A percentile compares a stretch with the other conserved stretches of the same genome.
Evolutionary conservation across 2,113 vertebrate genomes (phyloP).

Genomic region (Psittacara wagleri): DNA sequence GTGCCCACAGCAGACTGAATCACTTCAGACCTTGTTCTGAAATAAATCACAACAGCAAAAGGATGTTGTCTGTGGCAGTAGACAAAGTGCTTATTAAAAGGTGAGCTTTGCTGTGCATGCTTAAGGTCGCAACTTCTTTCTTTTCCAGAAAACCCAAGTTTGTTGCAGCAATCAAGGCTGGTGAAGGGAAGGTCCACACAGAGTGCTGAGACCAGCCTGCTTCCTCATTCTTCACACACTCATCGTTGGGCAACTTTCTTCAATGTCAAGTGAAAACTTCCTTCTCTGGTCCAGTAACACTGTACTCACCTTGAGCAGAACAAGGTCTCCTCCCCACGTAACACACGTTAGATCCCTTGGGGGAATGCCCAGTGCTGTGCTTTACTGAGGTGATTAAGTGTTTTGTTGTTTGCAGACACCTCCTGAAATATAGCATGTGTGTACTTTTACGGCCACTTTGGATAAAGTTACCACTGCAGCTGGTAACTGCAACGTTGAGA

Average conservation of each 20-base stretch:
- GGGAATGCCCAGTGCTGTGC: accelerated
- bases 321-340: not conserved
- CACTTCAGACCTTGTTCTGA: not conserved
- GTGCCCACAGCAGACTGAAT: not conserved
- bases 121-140: not conserved
- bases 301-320: not conserved
- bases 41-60: not conserved
- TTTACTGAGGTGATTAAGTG: not conserved
- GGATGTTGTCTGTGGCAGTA: not conserved
- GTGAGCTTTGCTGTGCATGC: not conserved
- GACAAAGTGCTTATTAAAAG: not conserved
- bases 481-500: not conserved
- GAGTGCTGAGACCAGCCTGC: not conserved
- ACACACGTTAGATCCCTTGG: accelerated
- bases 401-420: not conserved
- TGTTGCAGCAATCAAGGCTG: not conserved
- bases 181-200: not conserved
- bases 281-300: not conserved
- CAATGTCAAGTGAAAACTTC: not conserved
- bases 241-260: not conserved
- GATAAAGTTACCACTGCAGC: not conserved
- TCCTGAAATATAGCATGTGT: not conserved
- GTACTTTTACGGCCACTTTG: not conserved
- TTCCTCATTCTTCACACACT: constrained; percentile 12
- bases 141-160: not conserved